These are phyloP conservation scores for Orcinus orca DNA, from an alignment of 2,113 vertebrate genomes.

Conservation along the genomic window DNA sequence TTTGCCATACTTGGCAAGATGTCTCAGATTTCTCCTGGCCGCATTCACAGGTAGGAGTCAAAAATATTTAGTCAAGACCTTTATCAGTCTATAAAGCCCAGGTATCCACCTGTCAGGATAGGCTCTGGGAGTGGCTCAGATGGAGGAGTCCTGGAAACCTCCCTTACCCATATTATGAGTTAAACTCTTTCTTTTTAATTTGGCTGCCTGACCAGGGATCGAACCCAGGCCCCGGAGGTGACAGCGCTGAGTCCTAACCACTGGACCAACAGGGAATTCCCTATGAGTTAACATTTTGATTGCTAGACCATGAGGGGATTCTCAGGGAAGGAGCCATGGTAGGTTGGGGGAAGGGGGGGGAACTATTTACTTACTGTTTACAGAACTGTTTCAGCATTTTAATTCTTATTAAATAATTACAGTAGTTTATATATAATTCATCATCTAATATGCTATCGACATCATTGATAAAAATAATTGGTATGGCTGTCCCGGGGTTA, in stretches of 20 bases:
- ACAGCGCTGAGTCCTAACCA: no score
- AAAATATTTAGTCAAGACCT: neutral
- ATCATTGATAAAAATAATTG: neutral
- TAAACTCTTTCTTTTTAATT: no score
- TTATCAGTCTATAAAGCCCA: neutral
- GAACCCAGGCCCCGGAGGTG: no score
- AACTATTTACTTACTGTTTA: neutral
- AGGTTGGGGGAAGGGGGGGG: neutral
- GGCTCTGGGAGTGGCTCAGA: neutral
- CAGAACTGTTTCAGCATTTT: neutral
- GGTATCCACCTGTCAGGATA: neutral
- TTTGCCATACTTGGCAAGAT: neutral
- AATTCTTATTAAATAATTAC: neutral
- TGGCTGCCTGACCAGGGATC: no score
- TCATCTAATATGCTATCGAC: neutral
- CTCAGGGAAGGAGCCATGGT: neutral
- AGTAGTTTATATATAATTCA: neutral
- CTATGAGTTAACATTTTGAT: neutral
- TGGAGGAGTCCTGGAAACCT: fast-evolving
- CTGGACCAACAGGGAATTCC: no score
- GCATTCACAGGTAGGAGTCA: neutral
- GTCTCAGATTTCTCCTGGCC: neutral
- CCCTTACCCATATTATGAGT: neutral
- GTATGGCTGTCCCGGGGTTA: fast-evolving
- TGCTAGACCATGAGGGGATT: neutral